phyloP scores from a whole-genome alignment of 2,797 vertebrate species.

The Ibycter americanus region DNA sequence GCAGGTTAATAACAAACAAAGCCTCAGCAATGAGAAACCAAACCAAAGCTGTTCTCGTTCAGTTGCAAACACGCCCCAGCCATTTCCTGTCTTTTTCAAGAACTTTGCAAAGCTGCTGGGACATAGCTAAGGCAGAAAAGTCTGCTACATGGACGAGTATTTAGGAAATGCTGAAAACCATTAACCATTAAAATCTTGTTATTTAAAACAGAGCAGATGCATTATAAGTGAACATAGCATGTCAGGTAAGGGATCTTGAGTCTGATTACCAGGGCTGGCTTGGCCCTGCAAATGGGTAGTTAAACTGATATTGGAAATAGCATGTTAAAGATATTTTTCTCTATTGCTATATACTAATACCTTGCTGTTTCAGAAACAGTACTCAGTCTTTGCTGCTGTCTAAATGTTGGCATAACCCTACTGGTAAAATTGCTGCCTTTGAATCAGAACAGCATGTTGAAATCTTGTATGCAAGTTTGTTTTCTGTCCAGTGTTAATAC shows the following conservation, averaged over 20 bases:
- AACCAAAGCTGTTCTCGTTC: neutral
- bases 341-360: accelerated
- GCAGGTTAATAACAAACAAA: accelerated
- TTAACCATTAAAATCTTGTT: neutral
- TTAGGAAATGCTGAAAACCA: neutral
- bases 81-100: neutral
- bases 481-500: neutral
- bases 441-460: neutral
- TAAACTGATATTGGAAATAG: neutral
- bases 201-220: neutral
- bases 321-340: neutral
- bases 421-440: neutral
- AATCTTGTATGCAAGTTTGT: constrained; percentile 27
- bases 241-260: neutral
- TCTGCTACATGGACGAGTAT: neutral
- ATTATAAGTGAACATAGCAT: neutral
- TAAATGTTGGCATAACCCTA: neutral
- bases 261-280: neutral
- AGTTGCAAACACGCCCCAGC: neutral
- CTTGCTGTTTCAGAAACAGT: neutral
- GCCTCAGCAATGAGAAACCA: neutral
- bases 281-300: neutral
- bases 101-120: neutral
- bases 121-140: neutral
- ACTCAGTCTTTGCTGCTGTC: neutral